Percentiles rank a stretch among this genome's conserved stretches.
Evolutionary conservation across 2,888 invertebrate species (phyloP).

Genomic region (Polymixis lichenea): DNA sequence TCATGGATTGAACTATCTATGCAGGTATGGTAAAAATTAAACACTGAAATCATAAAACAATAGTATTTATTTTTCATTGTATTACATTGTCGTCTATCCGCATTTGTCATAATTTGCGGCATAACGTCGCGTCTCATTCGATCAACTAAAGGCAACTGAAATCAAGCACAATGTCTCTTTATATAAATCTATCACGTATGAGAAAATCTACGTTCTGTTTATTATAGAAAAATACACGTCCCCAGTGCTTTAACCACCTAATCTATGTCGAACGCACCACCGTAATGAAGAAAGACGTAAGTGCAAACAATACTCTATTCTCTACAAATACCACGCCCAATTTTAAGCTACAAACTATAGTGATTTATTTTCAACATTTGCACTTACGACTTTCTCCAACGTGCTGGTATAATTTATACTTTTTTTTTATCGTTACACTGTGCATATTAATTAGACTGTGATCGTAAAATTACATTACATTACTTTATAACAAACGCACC

Average conservation of each 20-base stretch:
- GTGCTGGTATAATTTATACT: constrained; percentile 53
- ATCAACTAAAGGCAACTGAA: constrained; percentile 80
- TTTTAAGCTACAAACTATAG: constrained; percentile 57
- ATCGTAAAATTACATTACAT: constrained; percentile 73
- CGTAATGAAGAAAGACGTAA: constrained; percentile 56
- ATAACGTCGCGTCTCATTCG: constrained; percentile 64
- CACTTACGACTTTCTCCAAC: constrained; percentile 56
- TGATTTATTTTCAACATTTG: constrained; percentile 43
- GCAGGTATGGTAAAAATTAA: constrained; percentile 60
- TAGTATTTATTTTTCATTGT: constrained; percentile 79
- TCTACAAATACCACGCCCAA: constrained; percentile 55
- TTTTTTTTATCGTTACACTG: constrained; percentile 72
- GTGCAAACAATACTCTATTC: constrained; percentile 41
- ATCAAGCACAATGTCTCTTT: constrained; percentile 80
- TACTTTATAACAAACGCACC: constrained; percentile 78
- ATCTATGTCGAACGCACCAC: constrained; percentile 72
- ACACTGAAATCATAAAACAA: constrained; percentile 78
- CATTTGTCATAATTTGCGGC: constrained; percentile 70
- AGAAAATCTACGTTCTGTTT: constrained; percentile 81
- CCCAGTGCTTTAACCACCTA: constrained; percentile 86
- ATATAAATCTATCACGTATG: constrained; percentile 71
- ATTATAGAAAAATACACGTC: constrained; percentile 90
- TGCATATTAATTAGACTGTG: constrained; percentile 78
- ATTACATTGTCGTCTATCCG: constrained; percentile 73
- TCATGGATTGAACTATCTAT: no score